A percentile compares a stretch with the other conserved stretches of the same genome.
These are phyloP conservation scores for Diuraphis noxia DNA, from an alignment of 1,140 invertebrate genomes.

Conservation along the genomic window DNA sequence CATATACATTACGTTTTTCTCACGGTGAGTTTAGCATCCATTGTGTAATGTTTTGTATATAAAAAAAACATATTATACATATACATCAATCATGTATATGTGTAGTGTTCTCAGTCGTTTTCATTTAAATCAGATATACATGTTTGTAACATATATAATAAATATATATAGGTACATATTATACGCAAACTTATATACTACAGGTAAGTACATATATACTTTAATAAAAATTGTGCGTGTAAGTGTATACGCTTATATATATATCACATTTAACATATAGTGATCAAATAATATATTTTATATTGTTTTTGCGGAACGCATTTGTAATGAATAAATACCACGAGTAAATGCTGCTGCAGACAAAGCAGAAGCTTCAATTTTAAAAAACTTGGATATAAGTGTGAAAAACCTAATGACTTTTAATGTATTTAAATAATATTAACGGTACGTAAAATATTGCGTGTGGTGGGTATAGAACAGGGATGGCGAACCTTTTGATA, in stretches of 20 bases:
- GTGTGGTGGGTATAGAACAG: no score
- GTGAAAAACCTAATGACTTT: neutral
- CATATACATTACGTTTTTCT: neutral
- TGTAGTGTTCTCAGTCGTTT: neutral
- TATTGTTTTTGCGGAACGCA: neutral
- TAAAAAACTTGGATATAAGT: neutral
- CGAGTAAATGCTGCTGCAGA: neutral
- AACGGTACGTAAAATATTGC: neutral
- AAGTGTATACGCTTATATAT: neutral
- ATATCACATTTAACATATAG: neutral
- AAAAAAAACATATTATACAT: neutral
- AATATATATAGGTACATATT: neutral
- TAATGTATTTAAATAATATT: neutral
- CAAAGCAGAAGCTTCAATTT: neutral
- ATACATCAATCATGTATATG: neutral
- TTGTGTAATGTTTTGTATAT: conserved; percentile 18
- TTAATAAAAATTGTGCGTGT: neutral
- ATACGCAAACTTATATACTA: neutral
- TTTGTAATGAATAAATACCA: neutral
- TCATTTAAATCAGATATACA: neutral
- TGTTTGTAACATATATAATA: neutral
- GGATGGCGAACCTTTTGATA: no score
- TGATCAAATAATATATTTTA: neutral
- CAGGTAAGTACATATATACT: neutral
- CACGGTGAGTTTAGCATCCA: conserved; percentile 33